A percentile compares a stretch with the other conserved stretches of the same genome.
phyloP scores from a whole-genome alignment of 2,888 invertebrate genomes.

The Dioctria rufipes region DNA sequence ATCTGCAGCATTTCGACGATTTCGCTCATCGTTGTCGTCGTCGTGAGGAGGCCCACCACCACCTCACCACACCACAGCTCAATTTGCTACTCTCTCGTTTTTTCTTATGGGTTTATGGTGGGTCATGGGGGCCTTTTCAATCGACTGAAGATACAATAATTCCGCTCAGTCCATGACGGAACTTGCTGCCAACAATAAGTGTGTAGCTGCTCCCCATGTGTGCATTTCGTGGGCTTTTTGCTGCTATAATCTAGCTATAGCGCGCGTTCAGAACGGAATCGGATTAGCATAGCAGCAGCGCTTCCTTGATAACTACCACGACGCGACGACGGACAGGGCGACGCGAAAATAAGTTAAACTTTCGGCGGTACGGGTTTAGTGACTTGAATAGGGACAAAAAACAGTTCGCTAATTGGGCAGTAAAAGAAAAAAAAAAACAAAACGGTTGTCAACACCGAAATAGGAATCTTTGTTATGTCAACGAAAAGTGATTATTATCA shows the following conservation, averaged over 20 bases:
- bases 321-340: not conserved
- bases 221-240: constrained; percentile 34
- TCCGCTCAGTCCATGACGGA: constrained; percentile 48
- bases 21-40: too few relatives aligned
- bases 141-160: constrained; percentile 47
- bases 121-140: not conserved
- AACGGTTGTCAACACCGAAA: not conserved
- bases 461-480: too few relatives aligned
- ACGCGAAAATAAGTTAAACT: constrained; percentile 16
- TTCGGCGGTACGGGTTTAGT: not conserved
- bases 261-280: not conserved
- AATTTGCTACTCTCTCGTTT: constrained; percentile 16
- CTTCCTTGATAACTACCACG: not conserved
- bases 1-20: not conserved
- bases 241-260: not conserved
- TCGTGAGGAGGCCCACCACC: not conserved
- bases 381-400: not conserved
- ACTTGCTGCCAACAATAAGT: constrained; percentile 30
- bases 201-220: constrained; percentile 37
- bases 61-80: too few relatives aligned
- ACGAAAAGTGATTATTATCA: constrained; percentile 12
- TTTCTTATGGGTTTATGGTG: constrained; percentile 3
- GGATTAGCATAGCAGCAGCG: not conserved
- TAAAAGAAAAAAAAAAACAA: not conserved
- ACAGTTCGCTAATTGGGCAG: not conserved